Evolutionary conservation across 2,113 vertebrate genomes (phyloP).

Genomic region (Anoplopoma fimbria): DNA sequence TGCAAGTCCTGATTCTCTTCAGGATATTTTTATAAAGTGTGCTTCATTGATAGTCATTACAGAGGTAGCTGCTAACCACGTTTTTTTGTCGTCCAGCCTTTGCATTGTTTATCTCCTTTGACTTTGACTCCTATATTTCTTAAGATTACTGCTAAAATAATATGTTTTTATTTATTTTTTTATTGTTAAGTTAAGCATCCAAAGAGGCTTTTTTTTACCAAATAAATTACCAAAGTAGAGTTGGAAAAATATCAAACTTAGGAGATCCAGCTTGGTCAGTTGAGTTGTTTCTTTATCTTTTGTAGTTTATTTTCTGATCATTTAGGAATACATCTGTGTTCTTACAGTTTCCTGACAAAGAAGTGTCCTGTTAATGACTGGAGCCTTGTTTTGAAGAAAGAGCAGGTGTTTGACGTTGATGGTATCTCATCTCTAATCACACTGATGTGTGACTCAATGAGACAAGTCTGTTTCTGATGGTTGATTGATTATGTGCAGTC

Average conservation of each 20-base stretch:
- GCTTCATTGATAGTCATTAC: not conserved
- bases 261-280: not conserved
- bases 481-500: too few relatives aligned
- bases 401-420: too few relatives aligned
- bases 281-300: not conserved
- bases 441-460: too few relatives aligned
- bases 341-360: conserved; percentile 19
- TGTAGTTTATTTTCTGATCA: not conserved
- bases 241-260: not conserved
- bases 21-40: too few relatives aligned
- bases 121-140: too few relatives aligned
- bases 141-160: too few relatives aligned
- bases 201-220: not conserved
- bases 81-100: not conserved
- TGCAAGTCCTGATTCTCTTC: not conserved
- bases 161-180: too few relatives aligned
- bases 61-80: not conserved
- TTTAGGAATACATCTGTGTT: not conserved
- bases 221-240: not conserved
- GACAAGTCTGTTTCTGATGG: too few relatives aligned
- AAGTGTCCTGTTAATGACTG: not conserved
- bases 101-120: too few relatives aligned
- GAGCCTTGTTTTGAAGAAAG: too few relatives aligned
- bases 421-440: too few relatives aligned
- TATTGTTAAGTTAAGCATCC: too few relatives aligned